Conservation (phyloP, 2,888 invertebrate genomes). For the Megaustenia siamemsis region DNA sequence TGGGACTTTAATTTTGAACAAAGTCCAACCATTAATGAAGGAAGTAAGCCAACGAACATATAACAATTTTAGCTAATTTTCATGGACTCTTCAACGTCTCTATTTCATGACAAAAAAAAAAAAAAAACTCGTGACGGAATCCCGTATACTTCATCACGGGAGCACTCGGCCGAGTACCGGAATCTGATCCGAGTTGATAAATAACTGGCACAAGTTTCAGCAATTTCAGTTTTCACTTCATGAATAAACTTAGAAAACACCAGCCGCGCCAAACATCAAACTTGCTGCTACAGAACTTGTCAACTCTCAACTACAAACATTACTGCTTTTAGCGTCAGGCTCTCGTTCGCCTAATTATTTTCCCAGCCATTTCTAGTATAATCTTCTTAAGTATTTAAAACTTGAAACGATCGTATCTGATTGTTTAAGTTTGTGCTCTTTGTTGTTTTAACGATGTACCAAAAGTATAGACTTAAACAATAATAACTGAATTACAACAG, state of each 20-base stretch:
- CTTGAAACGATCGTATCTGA: constrained; percentile 6
- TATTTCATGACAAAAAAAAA: not conserved
- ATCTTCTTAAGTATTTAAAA: not conserved
- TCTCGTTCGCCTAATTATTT: not conserved
- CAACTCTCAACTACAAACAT: not conserved
- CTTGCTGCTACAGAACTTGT: not conserved
- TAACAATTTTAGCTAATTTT: constrained; percentile 22
- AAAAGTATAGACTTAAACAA: too few species aligned
- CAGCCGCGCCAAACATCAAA: constrained; percentile 16
- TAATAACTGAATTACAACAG: too few species aligned
- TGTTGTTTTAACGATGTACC: too few species aligned
- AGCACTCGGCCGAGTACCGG: not conserved
- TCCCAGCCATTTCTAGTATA: not conserved
- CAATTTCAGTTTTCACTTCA: constrained; percentile 4
- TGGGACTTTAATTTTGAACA: not conserved
- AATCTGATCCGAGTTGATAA: constrained; percentile 9
- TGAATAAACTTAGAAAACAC: constrained; percentile 9
- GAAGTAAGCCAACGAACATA: not conserved
- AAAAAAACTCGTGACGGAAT: not conserved
- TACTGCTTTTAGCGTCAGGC: not conserved
- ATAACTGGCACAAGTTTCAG: not conserved
- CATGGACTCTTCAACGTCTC: not conserved
- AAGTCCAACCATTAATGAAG: not conserved
- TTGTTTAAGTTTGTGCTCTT: not conserved
- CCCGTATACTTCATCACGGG: constrained; percentile 3